Base-by-base conservation (phyloP, 2,797 vertebrate genomes). In the Alca torda region DNA sequence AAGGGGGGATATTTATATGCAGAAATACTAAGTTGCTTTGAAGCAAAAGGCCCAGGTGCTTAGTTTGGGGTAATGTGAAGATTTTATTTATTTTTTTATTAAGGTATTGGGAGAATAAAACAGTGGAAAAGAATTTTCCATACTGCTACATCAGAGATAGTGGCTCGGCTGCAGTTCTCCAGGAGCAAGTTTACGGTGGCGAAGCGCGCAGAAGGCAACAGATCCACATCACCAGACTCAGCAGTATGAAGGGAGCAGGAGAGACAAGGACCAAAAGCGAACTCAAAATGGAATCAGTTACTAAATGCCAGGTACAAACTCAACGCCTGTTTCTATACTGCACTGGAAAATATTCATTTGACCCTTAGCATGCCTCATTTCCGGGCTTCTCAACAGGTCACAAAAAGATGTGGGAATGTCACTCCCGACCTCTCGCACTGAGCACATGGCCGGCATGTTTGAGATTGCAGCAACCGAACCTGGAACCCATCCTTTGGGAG, bases 221-320 rank as follows among this genome's bases (percentile, higher is more conserved):
- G 48, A 78, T 31, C 23, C 35, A 37, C n/a, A 46, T 3, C n/a
- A 33, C 21, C 41, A 24, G 68, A 16, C 18, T 33, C 19, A 6
- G 43, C 1, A 31, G 23, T 0, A 77, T 16, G n/a, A 69, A 46
- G 12, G 0, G 4, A 87, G 30, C 2, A 25, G 4, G 33, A 48
- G 24, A 57, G 7, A 31, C 1, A 5, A 73, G 5, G 21, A 64
- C 24, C 17, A 61, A 72, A 93, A 61, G 6, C 1, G 0, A 75
- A 30, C 8, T 17, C 50, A 26, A 15, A 67, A 65, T 1, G 11
- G 16, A 59, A 65, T 37, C 8, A 5, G 23, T 26, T 46, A 13
- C 41, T 25, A 28, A 64, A 33, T 2, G 5, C 8, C 60, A 76
- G 24, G 26, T 26, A 53, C 30, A n/a, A 79, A 30, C 6, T 8